phyloP scores from a whole-genome alignment of 2,888 invertebrate genomes.

The Omphaloscelis lunosa region DNA sequence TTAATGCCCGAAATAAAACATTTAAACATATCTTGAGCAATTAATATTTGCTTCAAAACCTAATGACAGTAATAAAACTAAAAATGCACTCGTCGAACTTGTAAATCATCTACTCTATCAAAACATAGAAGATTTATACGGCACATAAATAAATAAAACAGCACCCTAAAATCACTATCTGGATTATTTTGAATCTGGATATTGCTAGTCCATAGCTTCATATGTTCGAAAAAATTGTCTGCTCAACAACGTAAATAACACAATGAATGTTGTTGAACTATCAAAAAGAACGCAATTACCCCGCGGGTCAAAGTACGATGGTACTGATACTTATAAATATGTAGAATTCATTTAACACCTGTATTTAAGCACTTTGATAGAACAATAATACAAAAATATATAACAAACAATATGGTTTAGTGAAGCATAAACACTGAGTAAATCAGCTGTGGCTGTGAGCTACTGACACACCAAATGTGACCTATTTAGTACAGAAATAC shows the following conservation, averaged over 20 bases:
- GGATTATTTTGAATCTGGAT: too few species aligned
- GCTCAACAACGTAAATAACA: too few species aligned
- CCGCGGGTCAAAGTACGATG: conserved; percentile 15
- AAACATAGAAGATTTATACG: conserved; percentile 44
- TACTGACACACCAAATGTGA: conserved; percentile 74
- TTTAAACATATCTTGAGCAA: conserved; percentile 16
- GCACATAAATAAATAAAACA: conserved; percentile 21
- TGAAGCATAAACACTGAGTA: conserved; percentile 67
- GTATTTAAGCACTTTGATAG: conserved; percentile 42
- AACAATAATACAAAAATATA: conserved; percentile 41
- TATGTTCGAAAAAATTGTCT: too few species aligned
- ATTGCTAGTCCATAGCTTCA: too few species aligned
- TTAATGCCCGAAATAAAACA: conserved; percentile 21
- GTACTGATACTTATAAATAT: conserved; percentile 2
- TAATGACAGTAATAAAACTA: conserved; percentile 46
- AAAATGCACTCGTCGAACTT: conserved; percentile 37
- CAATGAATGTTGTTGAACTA: too few species aligned
- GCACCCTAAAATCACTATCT: too few species aligned
- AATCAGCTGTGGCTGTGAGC: conserved; percentile 74
- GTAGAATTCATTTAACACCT: conserved; percentile 47
- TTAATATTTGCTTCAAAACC: conserved; percentile 43
- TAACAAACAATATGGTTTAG: conserved; percentile 54
- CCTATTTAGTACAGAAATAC: conserved; percentile 73
- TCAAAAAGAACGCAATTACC: too few species aligned
- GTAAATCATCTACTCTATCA: conserved; percentile 50